Base-by-base conservation (phyloP, 1,140 invertebrate genomes). In the Drosophila navojoa region DNA sequence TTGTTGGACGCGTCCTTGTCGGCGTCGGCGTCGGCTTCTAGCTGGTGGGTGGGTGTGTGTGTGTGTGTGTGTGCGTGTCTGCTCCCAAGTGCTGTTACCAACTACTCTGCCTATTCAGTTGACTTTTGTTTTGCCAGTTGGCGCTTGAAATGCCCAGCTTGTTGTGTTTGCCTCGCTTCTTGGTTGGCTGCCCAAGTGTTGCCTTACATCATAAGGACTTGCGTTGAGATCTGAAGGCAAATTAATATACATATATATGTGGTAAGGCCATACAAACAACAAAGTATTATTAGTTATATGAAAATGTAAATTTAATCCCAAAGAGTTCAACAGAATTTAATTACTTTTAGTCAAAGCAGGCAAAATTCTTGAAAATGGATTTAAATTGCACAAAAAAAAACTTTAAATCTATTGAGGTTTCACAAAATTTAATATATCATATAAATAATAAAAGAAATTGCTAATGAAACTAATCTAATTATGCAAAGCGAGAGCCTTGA, bases 91-190 rank as follows among this genome's bases (percentile, higher is more conserved):
- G 13, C 38, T 22, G 25, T 40, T 16, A 11, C 11, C 40, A 9
- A 47, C 47, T 32, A 13, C 22, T 25, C 47, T 25, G n/a, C 42
- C 42, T 45, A 10, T 16, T n/a, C 15, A 22, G 10, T 13, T 49
- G 11, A 10, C 16, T 35, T 27, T 59, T 40, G 19, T 7, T 13
- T 27, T 49, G 40, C 25, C 29, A 35, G 38, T 29, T 54, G 35
- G 32, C 16, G 15, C 47, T 10, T 29, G n/a, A 11, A 38, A 38
- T 11, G 35, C 9, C 22, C 27, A 38, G 58, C 9, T 47, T 53
- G 62, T 71, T 70, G 27, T 63, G 71, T 52, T 73, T 61, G 71
- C 19, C 52, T 58, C 19, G 64, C 45, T 70, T 25, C 52, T 44
- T 55, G 42, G 42, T 32, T 59, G 40, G n/a, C 49, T 53, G 32